Evolutionary conservation across 2,113 vertebrate genomes (phyloP), one percentile per base, ranked within the genome.

Genomic region (Chauna torquata): DNA sequence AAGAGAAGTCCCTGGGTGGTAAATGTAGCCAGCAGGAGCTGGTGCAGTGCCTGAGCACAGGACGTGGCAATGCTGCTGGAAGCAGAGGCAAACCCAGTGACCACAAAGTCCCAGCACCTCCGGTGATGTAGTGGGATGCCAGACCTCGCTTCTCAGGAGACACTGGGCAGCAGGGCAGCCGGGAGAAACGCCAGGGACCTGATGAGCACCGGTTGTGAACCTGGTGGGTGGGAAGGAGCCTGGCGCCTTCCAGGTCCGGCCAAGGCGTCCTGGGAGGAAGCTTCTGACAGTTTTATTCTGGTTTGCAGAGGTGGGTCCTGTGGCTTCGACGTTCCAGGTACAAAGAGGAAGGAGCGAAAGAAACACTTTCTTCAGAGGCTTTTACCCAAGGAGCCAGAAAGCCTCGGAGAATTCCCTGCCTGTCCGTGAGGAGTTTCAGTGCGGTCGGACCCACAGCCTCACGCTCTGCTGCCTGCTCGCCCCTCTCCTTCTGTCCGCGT

Each of bases 361-460:
- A 55, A 92, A 14, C 11, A 2, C 25, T 4, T 64, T 76, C 15
- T 69, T 92, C 89, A 76, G 36, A 47, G 47, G 47, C 14, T 42
- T 80, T 86, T 42, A 18, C 24, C 36, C 18, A 11, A 30, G 42
- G 19, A 78, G 16, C 36, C 22, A 19, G 64, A 80, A 83, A 77
- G 30, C 10, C 49, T 72, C 1, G 2, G 34, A 61, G 59, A 59
- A 55, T 57, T 36, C 75, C 57, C 23, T 68, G 57, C 23, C 68
- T 50, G 66, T 55, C 32, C 68, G 27, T 0, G 6, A 3, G 0
- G 30, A 70, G 58, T 62, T 81, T 34, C 42, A 45, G 20, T 58
- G 28, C 1, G 4, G 62, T 8, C 1, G 0, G 4, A 62, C 12
- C 27, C 1, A 0, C 61, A 62, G 32, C 32, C 44, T 17, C 2